These are phyloP conservation scores for Orthosia gracilis DNA, from an alignment of 2,888 invertebrate genomes.

Conservation along the genomic window DNA sequence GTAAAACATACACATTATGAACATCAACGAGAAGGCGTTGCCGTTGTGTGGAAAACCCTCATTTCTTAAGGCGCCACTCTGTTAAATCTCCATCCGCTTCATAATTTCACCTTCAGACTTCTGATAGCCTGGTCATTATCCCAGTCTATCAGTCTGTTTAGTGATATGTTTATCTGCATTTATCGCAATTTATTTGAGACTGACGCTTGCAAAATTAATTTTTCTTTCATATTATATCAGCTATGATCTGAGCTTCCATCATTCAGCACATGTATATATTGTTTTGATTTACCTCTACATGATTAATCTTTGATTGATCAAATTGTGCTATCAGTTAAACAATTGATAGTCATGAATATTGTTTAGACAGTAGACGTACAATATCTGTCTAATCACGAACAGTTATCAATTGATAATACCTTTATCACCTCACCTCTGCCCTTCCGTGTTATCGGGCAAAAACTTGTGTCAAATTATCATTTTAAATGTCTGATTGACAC, in stretches of 20 bases:
- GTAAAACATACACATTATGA: conserved; percentile 33
- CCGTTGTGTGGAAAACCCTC: conserved; percentile 1
- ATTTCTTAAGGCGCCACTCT: conserved; percentile 15
- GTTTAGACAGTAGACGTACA: neutral
- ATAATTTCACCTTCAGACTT: neutral
- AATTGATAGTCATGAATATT: conserved; percentile 8
- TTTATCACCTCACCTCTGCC: conserved; percentile 22
- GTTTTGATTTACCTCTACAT: no score
- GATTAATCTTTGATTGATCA: no score
- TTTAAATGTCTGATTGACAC: neutral
- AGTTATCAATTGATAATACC: conserved; percentile 1
- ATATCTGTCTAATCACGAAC: neutral
- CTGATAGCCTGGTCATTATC: conserved; percentile 8
- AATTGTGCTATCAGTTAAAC: neutral
- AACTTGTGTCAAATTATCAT: conserved; percentile 3
- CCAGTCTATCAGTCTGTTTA: no score
- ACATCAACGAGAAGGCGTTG: neutral
- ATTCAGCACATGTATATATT: no score
- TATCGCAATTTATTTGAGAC: no score
- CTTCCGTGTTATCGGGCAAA: conserved; percentile 25
- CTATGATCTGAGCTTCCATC: no score
- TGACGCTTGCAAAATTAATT: no score
- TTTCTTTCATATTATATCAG: no score
- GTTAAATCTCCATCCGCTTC: neutral
- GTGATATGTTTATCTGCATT: no score